Evolutionary conservation across 2,797 vertebrate genomes (phyloP).

Genomic region (Eurystomus glaucurus): DNA sequence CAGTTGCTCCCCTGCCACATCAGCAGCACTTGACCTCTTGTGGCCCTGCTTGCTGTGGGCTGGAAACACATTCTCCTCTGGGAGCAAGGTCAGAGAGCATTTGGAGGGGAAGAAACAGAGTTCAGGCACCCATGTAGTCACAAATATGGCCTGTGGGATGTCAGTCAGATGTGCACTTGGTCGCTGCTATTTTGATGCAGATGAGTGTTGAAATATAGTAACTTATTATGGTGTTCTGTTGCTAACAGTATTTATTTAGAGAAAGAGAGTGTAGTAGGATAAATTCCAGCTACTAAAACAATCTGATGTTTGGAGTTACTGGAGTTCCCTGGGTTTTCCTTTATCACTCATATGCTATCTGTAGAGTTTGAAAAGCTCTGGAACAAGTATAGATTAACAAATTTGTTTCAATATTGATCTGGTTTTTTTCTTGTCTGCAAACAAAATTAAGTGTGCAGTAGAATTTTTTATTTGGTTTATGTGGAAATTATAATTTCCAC

Average conservation of each 20-base stretch:
- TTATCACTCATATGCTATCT: background rate
- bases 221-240: background rate
- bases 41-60: fast-evolving
- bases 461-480: background rate
- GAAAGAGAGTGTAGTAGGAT: background rate
- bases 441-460: background rate
- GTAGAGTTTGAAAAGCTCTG: background rate
- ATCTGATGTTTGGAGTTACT: background rate
- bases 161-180: background rate
- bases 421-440: background rate
- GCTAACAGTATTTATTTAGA: background rate
- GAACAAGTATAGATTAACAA: background rate
- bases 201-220: background rate
- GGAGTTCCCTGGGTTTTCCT: background rate
- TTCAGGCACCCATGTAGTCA: fast-evolving
- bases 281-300: background rate
- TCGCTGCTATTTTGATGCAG: background rate
- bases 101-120: background rate
- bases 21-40: fast-evolving
- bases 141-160: fast-evolving
- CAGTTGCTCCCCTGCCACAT: background rate
- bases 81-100: background rate
- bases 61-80: fast-evolving
- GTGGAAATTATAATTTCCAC: background rate
- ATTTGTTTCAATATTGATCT: background rate